Base-by-base conservation (phyloP, 92 coral and sea anemone genomes). In the Epizoanthus scotinus region DNA sequence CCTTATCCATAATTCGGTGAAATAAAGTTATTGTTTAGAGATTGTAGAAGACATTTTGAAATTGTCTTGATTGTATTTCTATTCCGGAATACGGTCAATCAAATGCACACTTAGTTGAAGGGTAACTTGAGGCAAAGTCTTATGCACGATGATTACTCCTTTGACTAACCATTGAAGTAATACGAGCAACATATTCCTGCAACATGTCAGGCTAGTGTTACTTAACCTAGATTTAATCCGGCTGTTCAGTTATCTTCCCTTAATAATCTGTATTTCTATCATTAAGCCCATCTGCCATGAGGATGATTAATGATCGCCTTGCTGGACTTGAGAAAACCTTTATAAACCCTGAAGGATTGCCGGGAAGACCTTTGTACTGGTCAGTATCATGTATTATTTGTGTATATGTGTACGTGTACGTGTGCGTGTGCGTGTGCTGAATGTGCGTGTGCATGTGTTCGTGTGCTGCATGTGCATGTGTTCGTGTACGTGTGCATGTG, bases 321-420 rank as follows among this genome's bases (percentile, higher is more conserved):
- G 72, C 84, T 38, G 97, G 97, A 31, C 67, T 92, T 66, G 97
- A 92, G 77, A 92, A 92, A 79, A 87, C 91, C 62, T 92, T 92
- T 56, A 59, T 90, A 31, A 92, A 92, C 73, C 80, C 90, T 21
- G 97, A 87, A 19, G 97, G 97, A 14, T 84, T 92, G 42, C 97
- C 97, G 3, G 91, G 90, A 83, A 79, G 97, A 47, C 97, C 97
- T 62, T 71, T 92, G 40, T 92, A 92, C 84, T 92, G 97, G 97
- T 92, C 66, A 47, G 92, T 25, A 9, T 25, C 38, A 22, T 52
- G 65, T 44, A 21, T 21, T 68, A 10, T 50, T 8, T 3, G 40
- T 64, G 69, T 15, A 21, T 28, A 2, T 29, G n/a, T 29, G 10
- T 14, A 6, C 17, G 20, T 7, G 17, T 49, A 20, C 22, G 31